Percentiles rank a stretch among this genome's conserved stretches.
Conservation (phyloP, 2,797 vertebrate genomes). For the Enteromius mattozi region DNA sequence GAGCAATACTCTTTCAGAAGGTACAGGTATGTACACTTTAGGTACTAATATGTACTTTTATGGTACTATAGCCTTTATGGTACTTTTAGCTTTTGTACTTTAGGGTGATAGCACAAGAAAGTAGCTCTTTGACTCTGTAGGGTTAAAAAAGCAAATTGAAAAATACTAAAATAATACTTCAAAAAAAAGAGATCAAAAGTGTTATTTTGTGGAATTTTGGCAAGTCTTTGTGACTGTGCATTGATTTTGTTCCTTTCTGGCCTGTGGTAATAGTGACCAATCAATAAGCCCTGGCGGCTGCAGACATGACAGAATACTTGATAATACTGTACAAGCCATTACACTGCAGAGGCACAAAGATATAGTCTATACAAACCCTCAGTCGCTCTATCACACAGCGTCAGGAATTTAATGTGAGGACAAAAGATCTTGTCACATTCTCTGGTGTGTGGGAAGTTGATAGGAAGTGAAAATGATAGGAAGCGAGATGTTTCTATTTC, state of each 20-base stretch:
- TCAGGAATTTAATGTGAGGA: slow-evolving; percentile 24
- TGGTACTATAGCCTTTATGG: background rate
- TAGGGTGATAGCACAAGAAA: background rate
- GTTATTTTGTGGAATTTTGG: slow-evolving; percentile 18
- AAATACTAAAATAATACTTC: slow-evolving; percentile 19
- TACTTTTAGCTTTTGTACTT: background rate
- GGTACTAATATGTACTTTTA: background rate
- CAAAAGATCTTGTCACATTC: slow-evolving; percentile 25
- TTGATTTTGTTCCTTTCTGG: slow-evolving; percentile 4
- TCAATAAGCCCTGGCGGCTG: slow-evolving; percentile 15
- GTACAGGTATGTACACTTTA: background rate
- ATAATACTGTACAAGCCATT: slow-evolving; percentile 22
- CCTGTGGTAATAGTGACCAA: slow-evolving; percentile 12
- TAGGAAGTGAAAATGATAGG: background rate
- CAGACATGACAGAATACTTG: slow-evolving; percentile 36
- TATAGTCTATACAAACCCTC: slow-evolving; percentile 17
- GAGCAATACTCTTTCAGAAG: too few species aligned
- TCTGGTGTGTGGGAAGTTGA: slow-evolving; percentile 32
- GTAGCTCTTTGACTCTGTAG: background rate
- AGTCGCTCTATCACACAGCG: background rate
- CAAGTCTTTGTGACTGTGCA: slow-evolving; percentile 27
- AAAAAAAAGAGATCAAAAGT: slow-evolving; percentile 13
- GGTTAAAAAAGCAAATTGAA: background rate
- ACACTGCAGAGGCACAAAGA: slow-evolving; percentile 20
- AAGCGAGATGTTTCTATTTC: slow-evolving; percentile 7